Base-by-base conservation (phyloP, 2,888 invertebrate species). In the Agriotes lineatus region DNA sequence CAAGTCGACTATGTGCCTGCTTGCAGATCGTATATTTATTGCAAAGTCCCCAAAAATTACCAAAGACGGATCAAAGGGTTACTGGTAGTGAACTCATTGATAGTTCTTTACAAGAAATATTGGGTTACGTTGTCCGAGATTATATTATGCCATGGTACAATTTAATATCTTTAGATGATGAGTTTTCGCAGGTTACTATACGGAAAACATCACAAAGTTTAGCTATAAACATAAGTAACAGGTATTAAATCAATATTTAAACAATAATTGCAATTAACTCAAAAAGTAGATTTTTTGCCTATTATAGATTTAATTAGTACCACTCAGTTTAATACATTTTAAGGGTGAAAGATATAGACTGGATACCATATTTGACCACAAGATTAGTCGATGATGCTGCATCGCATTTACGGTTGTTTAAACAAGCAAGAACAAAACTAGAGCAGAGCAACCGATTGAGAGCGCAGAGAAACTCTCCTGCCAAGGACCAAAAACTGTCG, bases 341-440 rank as follows among this genome's bases (percentile, higher is more conserved):
- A 72, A 87, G 88, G 75, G 84, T 94, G 48, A 95, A 95, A 87
- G 91, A 93, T 80, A 92, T 96, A 10, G 95, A 97, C 83, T 96
- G 96, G 95, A 92, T 95, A 76, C 92, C 94, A 35, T 93, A 94
- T 77, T 87, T 96, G 68, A 96, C 96, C 16, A 94, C 94, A 30
- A 88, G 91, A 71, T 87, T 96, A 68, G 95, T 97, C 1, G 96
- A 97, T 83, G 96, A 96, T 84, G 90, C 95, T 72, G 96, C 96
- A 0, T 92, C 93, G 20, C 97, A 97, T 85, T 88, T 97, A 73
- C 89, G 95, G 72, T 85, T 97, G 18, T 97, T 93, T 82, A 90
- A 96, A 75, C 91, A 94, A 81, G 93, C 96, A 0, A 86, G 89
- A 78, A 85, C 67, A 78, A 88, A 81, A 75, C 77, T 84, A 71